Base-by-base conservation (phyloP, 2,797 vertebrate genomes). In the Morus bassanus region DNA sequence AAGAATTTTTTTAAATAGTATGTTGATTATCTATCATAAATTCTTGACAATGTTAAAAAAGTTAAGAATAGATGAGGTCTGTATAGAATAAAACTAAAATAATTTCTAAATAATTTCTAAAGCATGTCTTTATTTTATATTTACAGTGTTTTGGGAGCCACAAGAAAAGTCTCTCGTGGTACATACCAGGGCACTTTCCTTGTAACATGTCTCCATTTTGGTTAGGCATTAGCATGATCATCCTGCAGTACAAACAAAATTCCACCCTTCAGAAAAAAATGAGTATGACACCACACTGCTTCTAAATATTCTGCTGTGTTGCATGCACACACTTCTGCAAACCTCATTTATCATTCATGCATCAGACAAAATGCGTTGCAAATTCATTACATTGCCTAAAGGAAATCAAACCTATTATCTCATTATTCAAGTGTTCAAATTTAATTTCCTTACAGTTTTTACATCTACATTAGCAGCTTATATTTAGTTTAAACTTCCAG, bases 391-490 rank as follows among this genome's bases (percentile, higher is more conserved):
- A 56, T 2, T 50, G 67, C 48, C 70, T 84, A 53, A 91, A 88
- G 73, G 63, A 91, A 94, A 91, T 53, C 23, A 91, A 79, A 63
- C 23, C 33, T 74, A 84, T 63, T 77, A 76, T 18, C 39, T 53
- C 50, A 67, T 86, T 93, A 84, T 67, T 89, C 67, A 89, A 80
- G 63, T 53, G 85, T 84, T 96, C 65, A 87, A 90, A 78, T 82
- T 67, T 41, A 51, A 91, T 80, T 92, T 96, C 74, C 35, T 60
- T 84, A 35, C 25, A 86, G 73, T 61, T 96, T 96, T 93, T 53
- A 88, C 70, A 67, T 81, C 93, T 93, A 88, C n/a, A 72, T 96
- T 91, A 95, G 93, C 67, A 94, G 57, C 61, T 96, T 91, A 87
- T 77, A 89, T n/a, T 87, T 88, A 70, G 18, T 82, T 90, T 93